Evolutionary conservation across 2,888 invertebrate genomes (phyloP), one percentile per base, ranked within the genome.

Genomic region (Drosophila picticornis): DNA sequence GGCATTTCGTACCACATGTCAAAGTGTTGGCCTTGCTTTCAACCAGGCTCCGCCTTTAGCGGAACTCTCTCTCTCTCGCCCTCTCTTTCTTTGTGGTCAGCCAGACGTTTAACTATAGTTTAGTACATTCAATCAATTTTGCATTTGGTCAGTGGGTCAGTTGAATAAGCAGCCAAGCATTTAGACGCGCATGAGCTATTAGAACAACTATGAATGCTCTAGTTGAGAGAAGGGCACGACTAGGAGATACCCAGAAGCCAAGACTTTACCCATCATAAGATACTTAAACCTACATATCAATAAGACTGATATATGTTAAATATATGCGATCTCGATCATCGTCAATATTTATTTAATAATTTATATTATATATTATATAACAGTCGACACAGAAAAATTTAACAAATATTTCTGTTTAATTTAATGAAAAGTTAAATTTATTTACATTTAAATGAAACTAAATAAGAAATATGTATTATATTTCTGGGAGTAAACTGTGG

Each of bases 181-280:
- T 81, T 81, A 81, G 79, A 61, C 57, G 68, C 81, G 73, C 78
- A 79, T 52, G 78, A 68, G 50, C 61, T 69, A 79, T 79, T 81
- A 69, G 66, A 48, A 67, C 76, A 80, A 71, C 16, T 25, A 9
- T 9, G 22, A 46, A 4, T 46, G 22, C 22, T 16, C 13, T 7
- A 25, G 22, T 16, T 25, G 16, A 25, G 46, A 16, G 16, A 46
- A 25, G 1, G 22, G 46, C 22, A 16, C 46, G 22, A 22, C 46
- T 46, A 46, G 46, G 9, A 46, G 9, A 46, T 46, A 46, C 46
- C 22, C 22, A 46, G 46, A 22, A 9, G 22, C 4, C 46, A 46
- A 46, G 22, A 7, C 7, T 46, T 46, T 4, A 25, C 2, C 13
- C 16, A 22, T 22, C 22, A 22, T 22, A 7, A 5, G 11, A n/a